Evolutionary conservation across 2,888 invertebrate genomes (phyloP).

Genomic region (Lithophane ornitopus): DNA sequence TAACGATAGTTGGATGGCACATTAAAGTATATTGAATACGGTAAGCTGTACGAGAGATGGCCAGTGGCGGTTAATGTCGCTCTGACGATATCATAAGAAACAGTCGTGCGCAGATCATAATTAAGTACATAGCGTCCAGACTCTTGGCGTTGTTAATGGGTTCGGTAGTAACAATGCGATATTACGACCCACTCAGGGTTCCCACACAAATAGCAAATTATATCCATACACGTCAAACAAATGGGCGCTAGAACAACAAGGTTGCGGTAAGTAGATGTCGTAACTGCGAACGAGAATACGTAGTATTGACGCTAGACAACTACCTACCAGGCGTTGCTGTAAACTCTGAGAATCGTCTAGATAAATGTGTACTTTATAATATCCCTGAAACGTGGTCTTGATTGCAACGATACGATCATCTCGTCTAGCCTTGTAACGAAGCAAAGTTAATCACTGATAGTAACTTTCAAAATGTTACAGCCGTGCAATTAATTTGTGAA

Average conservation of each 20-base stretch:
- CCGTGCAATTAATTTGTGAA: slow-evolving; percentile 62
- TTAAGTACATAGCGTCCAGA: slow-evolving; percentile 76
- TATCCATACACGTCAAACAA: slow-evolving; percentile 84
- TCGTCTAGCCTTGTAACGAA: slow-evolving; percentile 62
- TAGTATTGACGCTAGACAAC: slow-evolving; percentile 63
- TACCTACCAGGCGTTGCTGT: slow-evolving; percentile 55
- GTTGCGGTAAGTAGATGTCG: slow-evolving; percentile 81
- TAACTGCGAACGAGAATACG: slow-evolving; percentile 73
- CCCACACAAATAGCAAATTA: slow-evolving; percentile 83
- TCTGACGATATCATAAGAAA: slow-evolving; percentile 75
- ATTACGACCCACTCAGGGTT: slow-evolving; percentile 83
- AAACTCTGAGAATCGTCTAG: slow-evolving; percentile 40
- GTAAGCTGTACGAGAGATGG: slow-evolving; percentile 67
- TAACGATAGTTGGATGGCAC: slow-evolving; percentile 70
- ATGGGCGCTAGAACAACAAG: slow-evolving; percentile 82
- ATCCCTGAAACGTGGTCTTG: slow-evolving; percentile 52
- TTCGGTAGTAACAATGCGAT: slow-evolving; percentile 83
- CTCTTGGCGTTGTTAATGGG: slow-evolving; percentile 80
- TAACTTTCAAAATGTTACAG: slow-evolving; percentile 63
- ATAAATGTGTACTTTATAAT: slow-evolving; percentile 61
- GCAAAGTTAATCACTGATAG: slow-evolving; percentile 45
- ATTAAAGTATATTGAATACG: slow-evolving; percentile 74
- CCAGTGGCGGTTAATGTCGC: slow-evolving; percentile 60
- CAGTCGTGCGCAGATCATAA: slow-evolving; percentile 78
- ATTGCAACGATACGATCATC: slow-evolving; percentile 61